A percentile compares a stretch with the other conserved stretches of the same genome.
phyloP scores from a whole-genome alignment of 2,888 invertebrate genomes.

The Coronaproctus castanopsis region DNA sequence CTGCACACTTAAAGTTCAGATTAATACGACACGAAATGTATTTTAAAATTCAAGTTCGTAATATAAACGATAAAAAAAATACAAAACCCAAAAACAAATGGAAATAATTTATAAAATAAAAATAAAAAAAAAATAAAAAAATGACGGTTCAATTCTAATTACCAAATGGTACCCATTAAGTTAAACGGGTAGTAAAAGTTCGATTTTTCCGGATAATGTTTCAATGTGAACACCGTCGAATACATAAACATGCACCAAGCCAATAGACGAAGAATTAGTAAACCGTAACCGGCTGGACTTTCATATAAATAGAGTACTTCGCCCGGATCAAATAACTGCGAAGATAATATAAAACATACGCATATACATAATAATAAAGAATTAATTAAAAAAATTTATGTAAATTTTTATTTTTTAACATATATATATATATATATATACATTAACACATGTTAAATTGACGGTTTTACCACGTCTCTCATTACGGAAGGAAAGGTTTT shows the following conservation, averaged over 20 bases:
- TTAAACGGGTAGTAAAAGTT: constrained; percentile 67
- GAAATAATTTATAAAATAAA: too few relatives aligned
- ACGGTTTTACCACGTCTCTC: too few relatives aligned
- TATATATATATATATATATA: too few relatives aligned
- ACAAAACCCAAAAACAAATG: too few relatives aligned
- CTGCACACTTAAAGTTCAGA: too few relatives aligned
- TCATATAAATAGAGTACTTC: constrained; percentile 76
- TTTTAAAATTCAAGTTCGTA: too few relatives aligned
- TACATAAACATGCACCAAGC: constrained; percentile 68
- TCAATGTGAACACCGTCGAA: constrained; percentile 48
- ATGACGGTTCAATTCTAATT: constrained; percentile 19
- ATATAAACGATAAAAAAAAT: too few relatives aligned
- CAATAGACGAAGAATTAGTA: constrained; percentile 48
- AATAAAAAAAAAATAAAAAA: background rate
- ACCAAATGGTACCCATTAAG: constrained; percentile 64
- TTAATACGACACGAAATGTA: too few relatives aligned
- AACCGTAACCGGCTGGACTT: constrained; percentile 68
- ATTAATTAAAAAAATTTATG: background rate
- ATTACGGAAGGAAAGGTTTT: too few relatives aligned
- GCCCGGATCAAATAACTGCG: constrained; percentile 71
- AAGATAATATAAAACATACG: constrained; percentile 16
- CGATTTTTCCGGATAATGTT: constrained; percentile 63
- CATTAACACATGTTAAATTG: too few relatives aligned
- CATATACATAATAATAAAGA: background rate
- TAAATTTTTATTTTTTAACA: too few relatives aligned